Conservation (phyloP, 2,888 invertebrate species). For the Ernsta delagoae region DNA sequence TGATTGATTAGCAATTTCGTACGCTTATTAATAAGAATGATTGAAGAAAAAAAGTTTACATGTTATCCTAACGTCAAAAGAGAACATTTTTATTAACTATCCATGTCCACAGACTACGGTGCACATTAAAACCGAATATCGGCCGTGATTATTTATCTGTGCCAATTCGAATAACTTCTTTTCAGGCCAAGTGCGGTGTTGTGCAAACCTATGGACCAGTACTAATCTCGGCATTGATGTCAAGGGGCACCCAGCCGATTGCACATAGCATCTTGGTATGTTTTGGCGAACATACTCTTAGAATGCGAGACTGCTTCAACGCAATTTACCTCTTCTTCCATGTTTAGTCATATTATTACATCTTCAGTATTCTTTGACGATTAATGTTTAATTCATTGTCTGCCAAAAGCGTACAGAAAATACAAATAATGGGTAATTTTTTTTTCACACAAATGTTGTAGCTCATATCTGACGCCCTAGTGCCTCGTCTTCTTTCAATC, state of each 20-base stretch:
- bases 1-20: no score
- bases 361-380: no score
- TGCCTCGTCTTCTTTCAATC: no score
- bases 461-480: not conserved
- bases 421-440: not conserved
- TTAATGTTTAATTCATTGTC: no score
- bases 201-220: slow-evolving; percentile 19
- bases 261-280: not conserved
- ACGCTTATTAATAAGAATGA: no score
- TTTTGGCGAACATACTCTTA: not conserved
- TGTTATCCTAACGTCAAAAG: no score
- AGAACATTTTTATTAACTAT: not conserved
- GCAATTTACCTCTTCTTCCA: no score
- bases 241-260: slow-evolving; percentile 17
- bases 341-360: no score
- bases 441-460: not conserved
- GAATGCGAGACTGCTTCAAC: no score
- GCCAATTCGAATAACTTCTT: slow-evolving; percentile 26
- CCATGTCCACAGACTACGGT: not conserved
- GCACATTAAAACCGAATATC: slow-evolving; percentile 4
- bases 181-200: slow-evolving; percentile 30
- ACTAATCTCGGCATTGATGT: slow-evolving; percentile 26
- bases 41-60: no score
- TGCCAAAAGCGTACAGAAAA: slow-evolving; percentile 16
- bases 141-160: slow-evolving; percentile 2